Conservation (phyloP, 2,888 invertebrate genomes). For the Exephanes ischioxanthus region DNA sequence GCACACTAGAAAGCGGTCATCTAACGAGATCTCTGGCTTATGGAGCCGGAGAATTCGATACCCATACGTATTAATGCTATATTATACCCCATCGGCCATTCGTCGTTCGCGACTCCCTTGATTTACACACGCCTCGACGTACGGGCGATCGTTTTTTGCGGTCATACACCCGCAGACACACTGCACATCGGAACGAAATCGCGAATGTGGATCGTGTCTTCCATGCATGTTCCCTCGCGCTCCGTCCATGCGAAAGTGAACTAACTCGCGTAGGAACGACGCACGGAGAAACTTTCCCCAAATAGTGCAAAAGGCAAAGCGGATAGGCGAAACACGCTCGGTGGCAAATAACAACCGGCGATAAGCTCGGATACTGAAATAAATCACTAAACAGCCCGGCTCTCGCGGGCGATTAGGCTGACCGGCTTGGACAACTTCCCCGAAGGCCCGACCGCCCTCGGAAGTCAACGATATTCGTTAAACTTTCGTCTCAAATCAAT, state of each 20-base stretch:
- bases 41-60: slow-evolving; percentile 71
- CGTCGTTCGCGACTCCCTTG: slow-evolving; percentile 44
- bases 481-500: not conserved
- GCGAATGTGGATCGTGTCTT: slow-evolving; percentile 34
- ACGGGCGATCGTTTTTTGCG: slow-evolving; percentile 32
- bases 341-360: slow-evolving; percentile 20
- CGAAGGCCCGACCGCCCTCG: not conserved
- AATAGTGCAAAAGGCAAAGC: slow-evolving; percentile 56
- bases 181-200: slow-evolving; percentile 29
- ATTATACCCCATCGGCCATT: slow-evolving; percentile 23
- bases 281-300: slow-evolving; percentile 44
- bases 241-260: slow-evolving; percentile 45
- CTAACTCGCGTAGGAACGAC: slow-evolving; percentile 5
- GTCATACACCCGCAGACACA: slow-evolving; percentile 30
- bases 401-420: not conserved
- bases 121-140: slow-evolving; percentile 47
- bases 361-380: slow-evolving; percentile 37
- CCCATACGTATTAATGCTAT: slow-evolving; percentile 8
- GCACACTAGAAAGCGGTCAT: slow-evolving; percentile 66
- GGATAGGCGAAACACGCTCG: slow-evolving; percentile 26
- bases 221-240: not conserved
- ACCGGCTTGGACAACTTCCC: not conserved
- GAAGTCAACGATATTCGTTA: not conserved
- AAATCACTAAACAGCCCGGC: slow-evolving; percentile 17
- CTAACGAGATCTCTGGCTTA: slow-evolving; percentile 63